Evolutionary conservation across 2,113 vertebrate genomes (phyloP).

Genomic region (Oryzias melastigma): DNA sequence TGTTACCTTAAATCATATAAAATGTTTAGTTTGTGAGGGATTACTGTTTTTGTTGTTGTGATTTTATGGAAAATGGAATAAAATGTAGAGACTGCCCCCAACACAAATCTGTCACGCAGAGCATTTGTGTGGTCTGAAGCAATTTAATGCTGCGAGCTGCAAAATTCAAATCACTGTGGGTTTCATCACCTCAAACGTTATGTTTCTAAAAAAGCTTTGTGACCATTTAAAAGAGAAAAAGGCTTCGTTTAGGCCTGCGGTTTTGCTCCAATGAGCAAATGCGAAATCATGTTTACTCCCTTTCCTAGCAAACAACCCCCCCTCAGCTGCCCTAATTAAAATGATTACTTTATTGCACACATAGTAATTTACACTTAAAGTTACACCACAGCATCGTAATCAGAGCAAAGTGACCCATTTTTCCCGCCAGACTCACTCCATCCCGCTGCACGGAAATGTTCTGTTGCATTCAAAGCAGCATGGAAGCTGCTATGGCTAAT

Average conservation of each 20-base stretch:
- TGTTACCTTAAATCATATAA: too few species aligned
- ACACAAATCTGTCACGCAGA: too few species aligned
- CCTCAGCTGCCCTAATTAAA: constrained; percentile 43
- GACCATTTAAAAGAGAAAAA: constrained; percentile 5
- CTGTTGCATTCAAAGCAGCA: not conserved
- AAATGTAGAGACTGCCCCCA: too few species aligned
- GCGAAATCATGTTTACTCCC: constrained; percentile 40
- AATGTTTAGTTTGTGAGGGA: too few species aligned
- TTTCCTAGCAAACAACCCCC: not conserved
- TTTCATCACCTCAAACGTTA: too few species aligned
- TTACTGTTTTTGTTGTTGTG: too few species aligned
- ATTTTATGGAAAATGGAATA: too few species aligned
- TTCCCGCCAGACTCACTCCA: constrained; percentile 3
- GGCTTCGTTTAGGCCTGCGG: constrained; percentile 18
- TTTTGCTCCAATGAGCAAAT: constrained; percentile 21
- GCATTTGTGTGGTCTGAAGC: too few species aligned
- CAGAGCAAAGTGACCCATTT: constrained; percentile 5
- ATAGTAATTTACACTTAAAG: constrained; percentile 24
- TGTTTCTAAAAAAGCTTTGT: too few species aligned
- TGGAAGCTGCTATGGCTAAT: not conserved
- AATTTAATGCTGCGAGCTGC: too few species aligned
- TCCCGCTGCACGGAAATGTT: constrained; percentile 8
- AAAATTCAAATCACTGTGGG: too few species aligned
- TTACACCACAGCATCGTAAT: constrained; percentile 1
- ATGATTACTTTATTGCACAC: constrained; percentile 30